Evolutionary conservation across 1,140 invertebrate species (phyloP).

Genomic region (Lysiphlebus fabarum): DNA sequence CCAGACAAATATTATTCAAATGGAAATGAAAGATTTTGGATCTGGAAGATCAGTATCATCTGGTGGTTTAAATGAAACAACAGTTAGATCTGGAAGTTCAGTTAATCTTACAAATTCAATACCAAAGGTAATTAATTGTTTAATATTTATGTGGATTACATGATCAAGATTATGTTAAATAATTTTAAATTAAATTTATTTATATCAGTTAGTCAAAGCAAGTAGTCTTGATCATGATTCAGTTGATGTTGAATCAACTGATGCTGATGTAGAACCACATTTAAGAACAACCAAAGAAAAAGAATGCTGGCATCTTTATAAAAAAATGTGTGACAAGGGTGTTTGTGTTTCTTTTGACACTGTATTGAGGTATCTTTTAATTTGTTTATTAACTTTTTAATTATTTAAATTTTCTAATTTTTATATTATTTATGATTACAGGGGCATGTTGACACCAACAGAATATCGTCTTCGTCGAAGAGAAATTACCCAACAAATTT

Average conservation of each 20-base stretch:
- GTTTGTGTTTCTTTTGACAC: conserved; percentile 68
- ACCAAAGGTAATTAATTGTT: conserved; percentile 20
- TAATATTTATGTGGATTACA: conserved; percentile 7
- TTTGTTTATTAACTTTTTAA: conserved; percentile 16
- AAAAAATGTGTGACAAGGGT: conserved; percentile 68
- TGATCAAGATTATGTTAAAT: conserved; percentile 20
- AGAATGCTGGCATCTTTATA: conserved; percentile 68
- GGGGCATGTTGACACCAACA: conserved; percentile 68
- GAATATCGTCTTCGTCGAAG: conserved; percentile 63
- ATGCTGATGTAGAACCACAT: conserved; percentile 34
- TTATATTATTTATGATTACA: conserved; percentile 42
- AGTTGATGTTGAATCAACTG: conserved; percentile 5
- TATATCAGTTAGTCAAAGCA: conserved; percentile 25
- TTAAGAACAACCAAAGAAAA: conserved; percentile 58
- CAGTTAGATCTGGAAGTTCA: not conserved
- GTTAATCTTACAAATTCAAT: conserved; percentile 18
- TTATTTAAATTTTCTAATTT: conserved; percentile 12
- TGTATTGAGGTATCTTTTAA: conserved; percentile 55
- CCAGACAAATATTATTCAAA: conserved; percentile 10
- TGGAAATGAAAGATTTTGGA: conserved; percentile 14
- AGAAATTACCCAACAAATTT: conserved; percentile 38
- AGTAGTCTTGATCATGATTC: conserved; percentile 3
- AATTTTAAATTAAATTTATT: not conserved
- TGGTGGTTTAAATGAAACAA: too few species aligned
- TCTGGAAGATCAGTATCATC: not conserved